Percentiles rank a stretch among this genome's conserved stretches.
Conservation (phyloP, 1,140 invertebrate species). For the Aricia agestis region DNA sequence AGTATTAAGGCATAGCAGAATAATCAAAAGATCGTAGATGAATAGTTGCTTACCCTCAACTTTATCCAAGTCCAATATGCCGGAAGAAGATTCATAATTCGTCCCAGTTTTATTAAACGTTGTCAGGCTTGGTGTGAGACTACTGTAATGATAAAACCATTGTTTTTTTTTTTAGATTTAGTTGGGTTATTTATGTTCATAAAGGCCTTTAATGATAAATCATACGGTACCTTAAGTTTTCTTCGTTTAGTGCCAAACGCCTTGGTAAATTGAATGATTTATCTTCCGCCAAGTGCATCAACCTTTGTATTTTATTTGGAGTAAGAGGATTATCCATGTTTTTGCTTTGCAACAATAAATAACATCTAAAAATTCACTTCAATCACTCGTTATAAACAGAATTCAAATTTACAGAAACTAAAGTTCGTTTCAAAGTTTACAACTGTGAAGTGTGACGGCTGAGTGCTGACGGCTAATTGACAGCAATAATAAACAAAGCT, state of each 20-base stretch:
- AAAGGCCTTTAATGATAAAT: background rate
- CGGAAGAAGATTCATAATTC: slow-evolving; percentile 55
- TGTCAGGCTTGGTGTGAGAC: slow-evolving; percentile 30
- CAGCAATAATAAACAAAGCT: too few species aligned
- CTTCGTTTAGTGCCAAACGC: slow-evolving; percentile 36
- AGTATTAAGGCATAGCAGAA: too few species aligned
- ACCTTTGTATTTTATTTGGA: slow-evolving; percentile 60
- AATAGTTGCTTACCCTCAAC: slow-evolving; percentile 47
- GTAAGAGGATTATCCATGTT: slow-evolving; percentile 64
- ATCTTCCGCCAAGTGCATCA: slow-evolving; percentile 62
- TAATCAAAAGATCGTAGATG: too few species aligned
- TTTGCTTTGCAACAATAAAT: slow-evolving; percentile 17
- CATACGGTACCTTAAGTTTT: slow-evolving; percentile 25
- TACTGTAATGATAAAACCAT: slow-evolving; percentile 30
- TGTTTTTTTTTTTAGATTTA: background rate
- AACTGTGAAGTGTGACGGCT: background rate
- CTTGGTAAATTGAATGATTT: slow-evolving; percentile 49
- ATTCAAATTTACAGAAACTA: slow-evolving; percentile 12
- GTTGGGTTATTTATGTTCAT: too few species aligned
- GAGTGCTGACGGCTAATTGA: too few species aligned
- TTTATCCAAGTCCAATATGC: slow-evolving; percentile 60
- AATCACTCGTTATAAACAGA: slow-evolving; percentile 6
- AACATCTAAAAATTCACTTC: slow-evolving; percentile 14
- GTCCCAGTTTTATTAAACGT: slow-evolving; percentile 38
- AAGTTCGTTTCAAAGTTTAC: background rate